Evolutionary conservation across 1,140 invertebrate genomes (phyloP).

Genomic region (Glomeris maerens): DNA sequence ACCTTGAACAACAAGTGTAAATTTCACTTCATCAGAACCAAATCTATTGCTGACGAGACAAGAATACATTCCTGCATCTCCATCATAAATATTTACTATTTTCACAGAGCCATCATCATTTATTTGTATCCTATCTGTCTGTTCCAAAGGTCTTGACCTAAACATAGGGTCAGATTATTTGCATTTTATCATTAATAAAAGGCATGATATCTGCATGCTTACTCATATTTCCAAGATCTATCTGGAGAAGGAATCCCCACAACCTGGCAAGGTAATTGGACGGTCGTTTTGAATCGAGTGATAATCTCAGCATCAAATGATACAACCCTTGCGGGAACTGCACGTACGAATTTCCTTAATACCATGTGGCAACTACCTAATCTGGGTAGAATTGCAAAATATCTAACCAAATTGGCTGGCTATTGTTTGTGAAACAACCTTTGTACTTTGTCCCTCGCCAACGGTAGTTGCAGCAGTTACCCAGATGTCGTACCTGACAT

Average conservation of each 20-base stretch:
- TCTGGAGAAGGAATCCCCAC: conserved; percentile 76
- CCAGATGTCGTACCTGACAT: conserved; percentile 80
- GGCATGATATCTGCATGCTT: neutral
- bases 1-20: conserved; percentile 9
- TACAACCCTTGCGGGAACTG: conserved; percentile 81
- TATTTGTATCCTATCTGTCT: neutral
- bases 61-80: conserved; percentile 8
- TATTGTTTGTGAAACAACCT: conserved; percentile 24
- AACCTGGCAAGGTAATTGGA: conserved; percentile 75
- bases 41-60: conserved; percentile 4
- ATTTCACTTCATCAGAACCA: conserved; percentile 10
- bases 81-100: neutral
- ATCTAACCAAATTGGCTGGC: neutral
- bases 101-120: conserved; percentile 4
- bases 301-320: conserved; percentile 82
- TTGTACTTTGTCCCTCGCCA: conserved; percentile 78
- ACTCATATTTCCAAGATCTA: conserved; percentile 50
- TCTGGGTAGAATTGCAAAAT: neutral
- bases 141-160: neutral
- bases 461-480: conserved; percentile 84
- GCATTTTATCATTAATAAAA: neutral
- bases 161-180: neutral
- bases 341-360: neutral
- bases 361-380: neutral
- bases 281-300: conserved; percentile 77